Conservation (phyloP, 2,888 invertebrate genomes). For the Myopa testacea region DNA sequence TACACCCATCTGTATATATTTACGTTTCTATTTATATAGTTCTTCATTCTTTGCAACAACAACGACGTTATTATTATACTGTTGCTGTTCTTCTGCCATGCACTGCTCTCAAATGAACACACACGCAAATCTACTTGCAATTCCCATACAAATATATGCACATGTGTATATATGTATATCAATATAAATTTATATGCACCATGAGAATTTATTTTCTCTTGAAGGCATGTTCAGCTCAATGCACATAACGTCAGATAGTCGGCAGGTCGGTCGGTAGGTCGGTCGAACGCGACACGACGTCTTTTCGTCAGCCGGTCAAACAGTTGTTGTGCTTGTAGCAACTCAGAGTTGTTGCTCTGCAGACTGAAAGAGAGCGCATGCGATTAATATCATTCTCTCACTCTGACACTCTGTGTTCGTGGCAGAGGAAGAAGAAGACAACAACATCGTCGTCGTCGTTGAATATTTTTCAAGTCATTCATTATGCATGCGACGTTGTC, state of each 20-base stretch:
- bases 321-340: background rate
- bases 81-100: background rate
- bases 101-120: background rate
- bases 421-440: constrained; percentile 2
- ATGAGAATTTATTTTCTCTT: constrained; percentile 8
- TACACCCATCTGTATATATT: constrained; percentile 6
- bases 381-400: background rate
- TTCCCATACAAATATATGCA: background rate
- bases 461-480: constrained; percentile 44
- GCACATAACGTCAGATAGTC: background rate
- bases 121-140: background rate
- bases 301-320: background rate
- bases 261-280: background rate
- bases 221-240: background rate
- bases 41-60: background rate
- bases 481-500: constrained; percentile 46
- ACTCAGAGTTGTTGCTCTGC: no score
- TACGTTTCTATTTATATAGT: background rate
- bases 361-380: background rate
- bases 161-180: background rate
- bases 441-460: constrained; percentile 4
- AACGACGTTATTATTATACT: background rate
- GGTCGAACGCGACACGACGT: background rate
- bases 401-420: constrained; percentile 6
- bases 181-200: background rate